Conservation (phyloP, 2,113 vertebrate genomes). For the Centropristis striata region DNA sequence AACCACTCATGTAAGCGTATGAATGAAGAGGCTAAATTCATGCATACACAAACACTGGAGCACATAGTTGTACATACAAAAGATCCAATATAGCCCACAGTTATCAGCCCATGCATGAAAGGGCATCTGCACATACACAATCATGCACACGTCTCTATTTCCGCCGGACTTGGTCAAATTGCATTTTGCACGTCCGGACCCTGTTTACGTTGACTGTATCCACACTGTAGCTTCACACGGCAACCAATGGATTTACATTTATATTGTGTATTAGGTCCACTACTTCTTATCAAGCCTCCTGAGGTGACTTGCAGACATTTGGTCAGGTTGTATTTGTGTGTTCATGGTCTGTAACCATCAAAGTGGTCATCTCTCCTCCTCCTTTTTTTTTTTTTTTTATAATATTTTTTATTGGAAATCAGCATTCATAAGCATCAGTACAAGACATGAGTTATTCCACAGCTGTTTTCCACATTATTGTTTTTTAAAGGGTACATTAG, state of each 20-base stretch:
- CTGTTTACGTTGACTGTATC: conserved; percentile 5
- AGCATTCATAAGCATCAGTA: too few species aligned
- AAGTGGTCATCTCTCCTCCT: too few species aligned
- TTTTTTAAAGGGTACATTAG: too few species aligned
- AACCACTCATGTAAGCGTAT: not conserved
- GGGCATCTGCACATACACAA: not conserved
- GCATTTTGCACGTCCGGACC: conserved; percentile 6
- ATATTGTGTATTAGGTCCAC: conserved; percentile 54
- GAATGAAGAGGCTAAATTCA: conserved; percentile 30
- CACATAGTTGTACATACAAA: conserved; percentile 4
- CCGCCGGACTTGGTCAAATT: not conserved
- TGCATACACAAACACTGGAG: not conserved
- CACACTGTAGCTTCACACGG: conserved; percentile 17
- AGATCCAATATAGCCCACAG: not conserved
- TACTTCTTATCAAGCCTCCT: conserved; percentile 4
- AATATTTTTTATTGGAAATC: too few species aligned
- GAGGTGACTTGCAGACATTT: conserved; percentile 16
- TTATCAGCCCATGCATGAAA: conserved; percentile 1
- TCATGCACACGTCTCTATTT: not conserved
- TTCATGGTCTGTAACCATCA: conserved; percentile 8
- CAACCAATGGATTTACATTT: conserved; percentile 62
- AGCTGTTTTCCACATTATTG: too few species aligned
- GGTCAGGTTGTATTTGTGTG: not conserved
- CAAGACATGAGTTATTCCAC: too few species aligned
- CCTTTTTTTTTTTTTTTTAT: too few species aligned